Evolutionary conservation across 2,888 invertebrate species (phyloP).

Genomic region (Clivina fossor): DNA sequence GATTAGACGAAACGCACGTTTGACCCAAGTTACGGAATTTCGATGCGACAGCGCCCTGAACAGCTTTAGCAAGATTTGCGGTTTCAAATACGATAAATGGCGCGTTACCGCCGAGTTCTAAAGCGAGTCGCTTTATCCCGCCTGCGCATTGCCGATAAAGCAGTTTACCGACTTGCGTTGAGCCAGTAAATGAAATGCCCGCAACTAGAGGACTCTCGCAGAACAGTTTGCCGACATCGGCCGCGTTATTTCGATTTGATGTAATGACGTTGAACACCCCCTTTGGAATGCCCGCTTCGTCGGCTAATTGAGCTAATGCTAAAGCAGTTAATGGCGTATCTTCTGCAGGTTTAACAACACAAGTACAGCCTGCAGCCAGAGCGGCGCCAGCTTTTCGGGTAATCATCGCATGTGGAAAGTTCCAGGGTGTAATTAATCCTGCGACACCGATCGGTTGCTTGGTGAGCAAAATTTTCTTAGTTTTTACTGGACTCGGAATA

Average conservation of each 20-base stretch:
- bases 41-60: constrained; percentile 82
- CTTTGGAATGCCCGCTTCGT: constrained; percentile 88
- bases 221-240: constrained; percentile 78
- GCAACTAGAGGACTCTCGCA: constrained; percentile 82
- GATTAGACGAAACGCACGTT: constrained; percentile 94
- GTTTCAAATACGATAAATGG: constrained; percentile 95
- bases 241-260: constrained; percentile 70
- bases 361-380: constrained; percentile 92
- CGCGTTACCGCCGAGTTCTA: constrained; percentile 98
- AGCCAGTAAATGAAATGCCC: constrained; percentile 94
- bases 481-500: constrained; percentile 69
- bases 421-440: constrained; percentile 94
- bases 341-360: constrained; percentile 91
- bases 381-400: constrained; percentile 94
- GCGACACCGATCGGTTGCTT: constrained; percentile 92
- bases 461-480: constrained; percentile 74
- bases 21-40: constrained; percentile 97
- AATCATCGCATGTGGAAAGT: constrained; percentile 96
- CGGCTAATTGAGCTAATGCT: constrained; percentile 80
- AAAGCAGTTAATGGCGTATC: constrained; percentile 95
- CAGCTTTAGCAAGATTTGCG: constrained; percentile 84
- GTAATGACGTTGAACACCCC: constrained; percentile 94
- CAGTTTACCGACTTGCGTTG: constrained; percentile 88
- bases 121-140: constrained; percentile 82
- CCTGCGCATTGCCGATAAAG: constrained; percentile 80